Conservation (phyloP, 2,797 vertebrate species). For the Crenichthys baileyi region DNA sequence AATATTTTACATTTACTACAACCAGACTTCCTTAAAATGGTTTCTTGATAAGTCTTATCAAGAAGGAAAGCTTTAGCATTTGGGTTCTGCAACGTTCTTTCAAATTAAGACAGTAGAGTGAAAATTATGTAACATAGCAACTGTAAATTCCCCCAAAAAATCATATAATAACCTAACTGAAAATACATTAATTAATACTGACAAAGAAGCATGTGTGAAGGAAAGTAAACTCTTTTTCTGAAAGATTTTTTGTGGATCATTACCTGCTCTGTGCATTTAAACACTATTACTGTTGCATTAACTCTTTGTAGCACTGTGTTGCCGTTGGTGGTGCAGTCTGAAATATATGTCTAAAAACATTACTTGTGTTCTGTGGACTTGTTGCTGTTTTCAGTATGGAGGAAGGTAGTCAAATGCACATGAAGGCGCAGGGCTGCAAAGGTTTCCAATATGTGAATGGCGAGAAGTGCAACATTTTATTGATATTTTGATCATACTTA, state of each 20-base stretch:
- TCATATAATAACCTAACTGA: neutral
- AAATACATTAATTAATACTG: neutral
- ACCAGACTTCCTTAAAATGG: neutral
- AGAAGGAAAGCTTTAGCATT: neutral
- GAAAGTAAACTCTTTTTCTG: neutral
- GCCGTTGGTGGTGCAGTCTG: neutral
- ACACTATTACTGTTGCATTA: neutral
- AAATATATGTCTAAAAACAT: neutral
- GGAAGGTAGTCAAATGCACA: neutral
- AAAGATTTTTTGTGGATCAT: neutral
- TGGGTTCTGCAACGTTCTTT: neutral
- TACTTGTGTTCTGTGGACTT: neutral
- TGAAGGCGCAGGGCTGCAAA: neutral
- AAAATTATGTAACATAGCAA: neutral
- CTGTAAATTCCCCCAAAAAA: neutral
- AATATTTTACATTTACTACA: too few species aligned
- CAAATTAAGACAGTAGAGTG: neutral
- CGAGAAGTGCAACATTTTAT: neutral
- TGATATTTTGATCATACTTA: neutral
- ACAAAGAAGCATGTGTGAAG: neutral
- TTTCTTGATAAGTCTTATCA: neutral
- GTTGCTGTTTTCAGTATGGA: neutral
- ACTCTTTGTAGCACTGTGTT: neutral
- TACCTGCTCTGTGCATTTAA: neutral
- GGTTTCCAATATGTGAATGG: neutral